phyloP scores from a whole-genome alignment of 2,888 invertebrate genomes.

The Ptilodon capucinus region DNA sequence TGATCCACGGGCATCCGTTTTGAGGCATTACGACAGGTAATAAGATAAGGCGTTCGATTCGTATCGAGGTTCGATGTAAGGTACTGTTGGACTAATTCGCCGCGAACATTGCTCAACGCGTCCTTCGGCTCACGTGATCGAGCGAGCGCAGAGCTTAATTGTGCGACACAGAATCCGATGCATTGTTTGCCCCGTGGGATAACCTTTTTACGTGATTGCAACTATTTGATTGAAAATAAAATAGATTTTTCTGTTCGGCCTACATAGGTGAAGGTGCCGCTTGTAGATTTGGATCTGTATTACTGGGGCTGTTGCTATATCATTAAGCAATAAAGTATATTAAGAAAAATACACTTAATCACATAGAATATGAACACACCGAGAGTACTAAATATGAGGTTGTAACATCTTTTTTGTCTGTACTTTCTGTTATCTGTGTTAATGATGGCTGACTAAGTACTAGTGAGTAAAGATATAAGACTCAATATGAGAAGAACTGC shows the following conservation, averaged over 20 bases:
- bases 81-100: conserved; percentile 40
- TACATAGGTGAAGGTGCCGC: neutral
- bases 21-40: conserved; percentile 33
- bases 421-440: too few relatives aligned
- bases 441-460: too few relatives aligned
- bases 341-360: too few relatives aligned
- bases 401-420: too few relatives aligned
- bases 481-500: too few relatives aligned
- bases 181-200: conserved; percentile 45
- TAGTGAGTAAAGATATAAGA: too few relatives aligned
- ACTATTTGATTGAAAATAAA: neutral
- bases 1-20: conserved; percentile 37
- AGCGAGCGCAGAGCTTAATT: conserved; percentile 31
- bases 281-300: neutral
- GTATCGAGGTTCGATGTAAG: conserved; percentile 35
- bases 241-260: neutral
- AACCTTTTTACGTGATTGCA: conserved; percentile 31
- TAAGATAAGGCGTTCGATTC: conserved; percentile 36
- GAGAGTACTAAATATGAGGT: too few relatives aligned
- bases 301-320: neutral
- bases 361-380: too few relatives aligned
- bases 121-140: conserved; percentile 42
- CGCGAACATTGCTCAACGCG: conserved; percentile 41
- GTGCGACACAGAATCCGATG: conserved; percentile 28
- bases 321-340: too few relatives aligned